These are phyloP conservation scores for Vicugna pacos DNA, from an alignment of 2,113 vertebrate species.

Conservation along the genomic window DNA sequence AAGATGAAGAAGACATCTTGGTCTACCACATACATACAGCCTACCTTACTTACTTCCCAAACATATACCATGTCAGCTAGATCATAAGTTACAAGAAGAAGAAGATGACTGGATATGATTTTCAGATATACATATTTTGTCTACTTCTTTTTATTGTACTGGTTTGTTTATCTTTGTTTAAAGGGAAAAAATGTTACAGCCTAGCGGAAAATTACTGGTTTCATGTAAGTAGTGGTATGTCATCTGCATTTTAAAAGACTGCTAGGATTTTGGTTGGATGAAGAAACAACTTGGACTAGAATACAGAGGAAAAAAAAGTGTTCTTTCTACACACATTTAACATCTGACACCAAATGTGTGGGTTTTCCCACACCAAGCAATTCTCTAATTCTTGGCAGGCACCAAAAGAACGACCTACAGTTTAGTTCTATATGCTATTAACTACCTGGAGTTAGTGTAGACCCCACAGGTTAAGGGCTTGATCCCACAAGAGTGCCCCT, in stretches of 20 bases:
- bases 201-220: background rate
- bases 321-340: background rate
- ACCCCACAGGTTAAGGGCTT: background rate
- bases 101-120: background rate
- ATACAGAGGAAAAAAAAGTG: rapidly evolving
- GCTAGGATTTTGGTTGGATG: background rate
- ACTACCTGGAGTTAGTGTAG: background rate
- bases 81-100: background rate
- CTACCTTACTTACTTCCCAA: background rate
- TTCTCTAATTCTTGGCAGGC: background rate
- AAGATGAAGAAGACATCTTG: background rate
- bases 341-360: background rate
- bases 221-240: background rate
- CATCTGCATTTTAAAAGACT: background rate
- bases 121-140: background rate
- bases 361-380: background rate
- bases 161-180: background rate
- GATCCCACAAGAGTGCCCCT: background rate
- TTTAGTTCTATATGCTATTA: background rate
- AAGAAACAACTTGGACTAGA: background rate
- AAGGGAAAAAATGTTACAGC: background rate
- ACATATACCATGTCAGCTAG: background rate
- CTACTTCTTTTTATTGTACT: background rate
- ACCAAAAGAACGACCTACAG: background rate
- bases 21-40: background rate